These are phyloP conservation scores for Scolopax mira DNA, from an alignment of 2,113 vertebrate species.

Conservation along the genomic window DNA sequence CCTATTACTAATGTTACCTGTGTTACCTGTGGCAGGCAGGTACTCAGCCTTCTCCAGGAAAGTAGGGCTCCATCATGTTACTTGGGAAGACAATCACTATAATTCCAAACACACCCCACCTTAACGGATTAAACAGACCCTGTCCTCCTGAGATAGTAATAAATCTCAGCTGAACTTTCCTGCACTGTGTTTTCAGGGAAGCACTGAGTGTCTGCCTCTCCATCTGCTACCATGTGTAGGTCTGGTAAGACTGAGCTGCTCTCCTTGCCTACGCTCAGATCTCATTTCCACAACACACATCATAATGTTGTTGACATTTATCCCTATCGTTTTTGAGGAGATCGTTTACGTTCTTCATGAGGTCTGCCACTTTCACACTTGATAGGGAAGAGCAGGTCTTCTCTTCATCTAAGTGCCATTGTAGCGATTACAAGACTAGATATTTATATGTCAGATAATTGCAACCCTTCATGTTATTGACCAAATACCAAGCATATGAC, in stretches of 20 bases:
- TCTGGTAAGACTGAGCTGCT: background rate
- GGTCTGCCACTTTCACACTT: background rate
- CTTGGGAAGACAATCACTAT: background rate
- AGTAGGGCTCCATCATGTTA: background rate
- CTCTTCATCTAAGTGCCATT: background rate
- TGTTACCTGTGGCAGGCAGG: background rate
- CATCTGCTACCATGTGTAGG: background rate
- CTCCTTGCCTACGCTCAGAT: background rate
- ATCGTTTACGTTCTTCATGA: background rate
- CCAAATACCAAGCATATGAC: background rate
- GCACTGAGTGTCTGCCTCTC: background rate
- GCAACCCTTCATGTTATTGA: background rate
- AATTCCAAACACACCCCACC: fast-evolving
- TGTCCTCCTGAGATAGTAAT: background rate
- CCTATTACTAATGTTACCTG: background rate
- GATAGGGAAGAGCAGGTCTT: background rate
- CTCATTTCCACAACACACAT: background rate
- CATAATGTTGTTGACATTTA: background rate
- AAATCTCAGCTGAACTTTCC: background rate
- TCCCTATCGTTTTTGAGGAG: background rate
- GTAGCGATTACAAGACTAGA: background rate
- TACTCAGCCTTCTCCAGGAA: background rate
- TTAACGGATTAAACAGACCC: background rate
- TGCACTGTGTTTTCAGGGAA: background rate
- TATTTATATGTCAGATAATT: background rate